phyloP scores from a whole-genome alignment of 2,797 vertebrate species.

The Thalassophryne amazonica region DNA sequence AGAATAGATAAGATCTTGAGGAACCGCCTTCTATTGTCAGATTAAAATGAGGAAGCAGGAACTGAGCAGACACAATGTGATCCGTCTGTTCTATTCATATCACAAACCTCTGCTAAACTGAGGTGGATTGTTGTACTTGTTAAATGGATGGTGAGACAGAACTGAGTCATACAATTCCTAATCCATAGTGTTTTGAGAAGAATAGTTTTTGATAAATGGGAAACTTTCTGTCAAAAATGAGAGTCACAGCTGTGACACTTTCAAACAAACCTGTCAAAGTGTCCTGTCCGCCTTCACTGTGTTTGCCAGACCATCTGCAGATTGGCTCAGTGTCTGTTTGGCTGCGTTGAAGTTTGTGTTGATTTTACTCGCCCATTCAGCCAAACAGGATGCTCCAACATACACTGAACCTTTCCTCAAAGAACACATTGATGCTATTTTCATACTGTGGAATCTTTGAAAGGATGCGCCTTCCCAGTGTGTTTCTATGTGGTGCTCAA shows the following conservation, averaged over 20 bases:
- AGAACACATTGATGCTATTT: not conserved
- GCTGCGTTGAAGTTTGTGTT: not conserved
- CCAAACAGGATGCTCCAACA: not conserved
- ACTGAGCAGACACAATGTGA: conserved; percentile 6
- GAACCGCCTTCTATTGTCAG: conserved; percentile 49
- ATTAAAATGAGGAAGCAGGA: conserved; percentile 49
- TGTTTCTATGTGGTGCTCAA: not conserved
- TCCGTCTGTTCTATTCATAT: conserved; percentile 12
- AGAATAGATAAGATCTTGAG: conserved; percentile 45
- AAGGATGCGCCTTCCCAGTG: not conserved
- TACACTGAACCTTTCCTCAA: not conserved
- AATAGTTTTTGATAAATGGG: not conserved
- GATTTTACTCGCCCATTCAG: not conserved
- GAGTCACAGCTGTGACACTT: no score
- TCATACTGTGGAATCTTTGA: no score
- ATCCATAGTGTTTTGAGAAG: not conserved
- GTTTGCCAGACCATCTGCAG: not conserved
- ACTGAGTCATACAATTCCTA: not conserved
- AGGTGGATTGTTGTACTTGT: conserved; percentile 26
- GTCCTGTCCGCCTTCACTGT: no score
- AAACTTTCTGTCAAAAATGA: no score
- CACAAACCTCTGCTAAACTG: conserved; percentile 4
- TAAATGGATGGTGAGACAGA: conserved; percentile 1
- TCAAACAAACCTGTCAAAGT: no score
- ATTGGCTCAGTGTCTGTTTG: not conserved